Evolutionary conservation across 2,888 invertebrate genomes (phyloP).

Genomic region (Pomacea canaliculata): DNA sequence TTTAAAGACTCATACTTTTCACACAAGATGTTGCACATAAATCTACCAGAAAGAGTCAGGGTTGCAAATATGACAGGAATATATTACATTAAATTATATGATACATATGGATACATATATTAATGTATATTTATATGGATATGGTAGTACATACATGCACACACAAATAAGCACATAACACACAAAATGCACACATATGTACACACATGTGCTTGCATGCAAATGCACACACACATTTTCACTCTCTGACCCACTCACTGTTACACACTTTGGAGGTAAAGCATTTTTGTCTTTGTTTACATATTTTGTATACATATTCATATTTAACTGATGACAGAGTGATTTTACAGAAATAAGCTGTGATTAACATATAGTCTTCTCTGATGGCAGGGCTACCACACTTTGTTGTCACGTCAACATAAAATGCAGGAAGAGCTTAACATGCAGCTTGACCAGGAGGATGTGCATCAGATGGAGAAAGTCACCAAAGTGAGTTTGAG

Average conservation of each 20-base stretch:
- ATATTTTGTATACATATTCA: neutral
- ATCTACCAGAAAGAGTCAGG: too few species aligned
- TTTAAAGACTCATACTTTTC: neutral
- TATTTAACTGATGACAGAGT: too few species aligned
- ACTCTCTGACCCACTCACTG: neutral
- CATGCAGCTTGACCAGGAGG: conserved; percentile 56
- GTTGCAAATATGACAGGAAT: too few species aligned
- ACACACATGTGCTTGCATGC: neutral
- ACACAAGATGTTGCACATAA: neutral
- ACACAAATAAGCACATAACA: too few species aligned
- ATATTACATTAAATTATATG: too few species aligned
- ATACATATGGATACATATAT: too few species aligned
- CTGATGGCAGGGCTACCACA: conserved; percentile 54
- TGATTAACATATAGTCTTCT: too few species aligned
- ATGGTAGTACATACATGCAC: too few species aligned
- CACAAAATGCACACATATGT: too few species aligned
- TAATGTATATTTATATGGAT: too few species aligned
- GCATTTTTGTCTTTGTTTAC: neutral
- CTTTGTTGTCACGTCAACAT: conserved; percentile 54
- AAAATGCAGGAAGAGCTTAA: conserved; percentile 49
- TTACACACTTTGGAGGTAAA: neutral
- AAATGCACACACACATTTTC: neutral
- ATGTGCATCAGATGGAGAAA: conserved; percentile 56
- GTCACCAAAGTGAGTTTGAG: conserved; percentile 47
- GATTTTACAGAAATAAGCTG: too few species aligned